Evolutionary conservation across 2,888 invertebrate species (phyloP).

Genomic region (Harpagoxenus sublaevis): DNA sequence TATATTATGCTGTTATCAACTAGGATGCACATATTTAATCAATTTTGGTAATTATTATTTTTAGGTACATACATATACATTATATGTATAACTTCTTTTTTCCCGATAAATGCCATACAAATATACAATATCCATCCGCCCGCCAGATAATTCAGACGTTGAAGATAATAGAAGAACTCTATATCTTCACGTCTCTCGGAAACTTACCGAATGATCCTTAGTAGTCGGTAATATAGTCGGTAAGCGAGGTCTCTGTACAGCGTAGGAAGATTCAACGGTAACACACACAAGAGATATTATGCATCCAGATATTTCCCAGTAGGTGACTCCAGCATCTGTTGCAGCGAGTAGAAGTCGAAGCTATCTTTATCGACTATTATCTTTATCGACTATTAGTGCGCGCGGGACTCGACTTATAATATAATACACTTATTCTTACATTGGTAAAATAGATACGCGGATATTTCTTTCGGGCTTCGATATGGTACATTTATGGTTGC

Average conservation of each 20-base stretch:
- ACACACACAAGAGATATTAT: conserved; percentile 47
- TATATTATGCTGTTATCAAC: background rate
- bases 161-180: conserved; percentile 69
- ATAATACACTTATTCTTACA: background rate
- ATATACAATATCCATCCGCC: background rate
- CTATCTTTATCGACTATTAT: conserved; percentile 26
- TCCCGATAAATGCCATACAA: background rate
- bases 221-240: conserved; percentile 76
- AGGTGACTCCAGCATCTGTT: conserved; percentile 69
- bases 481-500: background rate
- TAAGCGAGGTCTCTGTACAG: conserved; percentile 66
- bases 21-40: background rate
- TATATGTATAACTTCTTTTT: background rate
- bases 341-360: background rate
- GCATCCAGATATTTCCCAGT: conserved; percentile 52
- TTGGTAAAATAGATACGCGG: background rate
- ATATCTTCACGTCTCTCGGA: conserved; percentile 35
- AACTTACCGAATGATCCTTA: conserved; percentile 60
- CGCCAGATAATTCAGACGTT: conserved; percentile 61
- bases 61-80: too few species aligned
- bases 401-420: background rate
- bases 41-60: background rate
- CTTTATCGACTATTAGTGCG: background rate
- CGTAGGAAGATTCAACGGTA: conserved; percentile 41
- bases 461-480: background rate